Evolutionary conservation across 2,797 vertebrate genomes (phyloP).

Genomic region (Borostomias antarcticus): DNA sequence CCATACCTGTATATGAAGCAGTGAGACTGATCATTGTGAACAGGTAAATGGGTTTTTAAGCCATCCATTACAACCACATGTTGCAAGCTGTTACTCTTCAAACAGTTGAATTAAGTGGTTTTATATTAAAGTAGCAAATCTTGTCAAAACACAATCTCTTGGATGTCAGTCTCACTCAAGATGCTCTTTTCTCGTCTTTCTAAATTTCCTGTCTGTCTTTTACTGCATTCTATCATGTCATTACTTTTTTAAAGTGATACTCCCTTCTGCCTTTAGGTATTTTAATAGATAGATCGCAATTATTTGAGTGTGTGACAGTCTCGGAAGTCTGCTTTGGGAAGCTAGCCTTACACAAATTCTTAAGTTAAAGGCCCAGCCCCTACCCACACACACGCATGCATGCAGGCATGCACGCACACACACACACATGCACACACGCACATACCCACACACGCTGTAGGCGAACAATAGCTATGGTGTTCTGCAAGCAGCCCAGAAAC

Average conservation of each 20-base stretch:
- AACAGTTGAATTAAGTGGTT: slow-evolving; percentile 57
- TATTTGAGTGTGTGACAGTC: slow-evolving; percentile 12
- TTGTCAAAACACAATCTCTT: slow-evolving; percentile 59
- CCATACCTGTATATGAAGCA: background rate
- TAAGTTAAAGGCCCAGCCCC: slow-evolving; percentile 30
- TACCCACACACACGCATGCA: slow-evolving; percentile 1
- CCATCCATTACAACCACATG: slow-evolving; percentile 57
- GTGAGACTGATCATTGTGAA: slow-evolving; percentile 64
- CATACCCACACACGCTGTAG: background rate
- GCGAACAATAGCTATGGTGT: slow-evolving; percentile 37
- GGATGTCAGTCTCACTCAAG: slow-evolving; percentile 57
- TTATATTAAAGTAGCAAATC: slow-evolving; percentile 74
- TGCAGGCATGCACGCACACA: slow-evolving; percentile 13
- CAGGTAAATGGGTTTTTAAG: slow-evolving; percentile 62
- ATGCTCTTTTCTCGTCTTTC: slow-evolving; percentile 22
- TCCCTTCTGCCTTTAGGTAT: slow-evolving; percentile 18
- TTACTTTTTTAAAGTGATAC: slow-evolving; percentile 17
- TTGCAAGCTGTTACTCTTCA: slow-evolving; percentile 55
- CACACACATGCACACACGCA: background rate
- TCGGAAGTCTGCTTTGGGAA: slow-evolving; percentile 19
- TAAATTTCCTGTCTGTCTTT: slow-evolving; percentile 60
- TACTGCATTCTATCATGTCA: slow-evolving; percentile 24
- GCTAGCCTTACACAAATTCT: slow-evolving; percentile 25
- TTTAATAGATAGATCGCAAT: slow-evolving; percentile 7
- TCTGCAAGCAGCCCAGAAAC: slow-evolving; percentile 24